Base-by-base conservation (phyloP, 2,113 vertebrate genomes). In the Cynocephalus volans region DNA sequence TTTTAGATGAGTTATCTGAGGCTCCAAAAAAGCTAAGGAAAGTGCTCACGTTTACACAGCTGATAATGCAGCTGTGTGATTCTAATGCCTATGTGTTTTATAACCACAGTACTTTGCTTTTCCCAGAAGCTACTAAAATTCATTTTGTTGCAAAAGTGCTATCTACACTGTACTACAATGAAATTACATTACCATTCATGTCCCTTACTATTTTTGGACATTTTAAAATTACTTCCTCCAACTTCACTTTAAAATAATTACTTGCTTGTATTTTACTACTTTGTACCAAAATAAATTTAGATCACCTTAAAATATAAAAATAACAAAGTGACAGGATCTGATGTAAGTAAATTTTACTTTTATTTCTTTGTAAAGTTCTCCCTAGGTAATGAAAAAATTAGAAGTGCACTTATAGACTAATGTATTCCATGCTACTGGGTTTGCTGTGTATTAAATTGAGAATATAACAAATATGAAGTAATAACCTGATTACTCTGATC, bases 351-450 rank as follows among this genome's bases (percentile, higher is more conserved):
- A 69, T 79, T 77, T 92, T 87, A 36, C 4, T 81, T 60, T 48
- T 65, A 65, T 89, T 77, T 86, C 33, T 96, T 92, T 75, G 31
- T 83, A 28, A 94, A 75, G 33, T 54, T 90, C 75, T 26, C 11
- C 6, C 6, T 56, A 19, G 4, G 23, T 70, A 83, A 82, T 28
- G 54, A 72, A 50, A 7, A 82, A 90, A 23, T 75, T 84, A 82
- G 33, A 87, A 67, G 23, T 70, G 0, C 9, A 15, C 33, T 56
- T 80, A 88, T 4, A 75, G 31, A 73, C 15, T 36, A 77, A 41
- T 26, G 1, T 48, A 17, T 36, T 69, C 36, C 76, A 8, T 56
- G 23, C 9, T 76, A 13, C 15, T 17, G 2, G 31, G 1, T 5
- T 95, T 2, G 62, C 10, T 77, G 14, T 56, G 70, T 36, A 83